A percentile compares a stretch with the other conserved stretches of the same genome.
Evolutionary conservation across 1,140 invertebrate genomes (phyloP).

Genomic region (Drosophila insularis): DNA sequence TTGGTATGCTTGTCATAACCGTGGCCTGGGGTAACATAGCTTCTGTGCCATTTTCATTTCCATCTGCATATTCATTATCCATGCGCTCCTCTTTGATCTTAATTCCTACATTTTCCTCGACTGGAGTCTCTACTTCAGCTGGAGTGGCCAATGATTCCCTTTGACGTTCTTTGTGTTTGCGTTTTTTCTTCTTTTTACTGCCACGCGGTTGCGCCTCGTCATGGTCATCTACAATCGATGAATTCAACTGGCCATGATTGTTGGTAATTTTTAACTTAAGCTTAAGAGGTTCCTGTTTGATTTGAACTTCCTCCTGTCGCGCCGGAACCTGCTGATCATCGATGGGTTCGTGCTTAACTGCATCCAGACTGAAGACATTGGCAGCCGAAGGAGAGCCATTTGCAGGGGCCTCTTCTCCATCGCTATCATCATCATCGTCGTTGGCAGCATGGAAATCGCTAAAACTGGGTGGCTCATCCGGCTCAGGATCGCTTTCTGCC

Average conservation of each 20-base stretch:
- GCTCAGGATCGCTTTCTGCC: constrained; percentile 24
- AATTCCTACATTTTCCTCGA: neutral
- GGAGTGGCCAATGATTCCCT: constrained; percentile 29
- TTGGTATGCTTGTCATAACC: constrained; percentile 76
- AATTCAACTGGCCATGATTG: constrained; percentile 76
- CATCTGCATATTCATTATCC: constrained; percentile 28
- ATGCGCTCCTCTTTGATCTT: constrained; percentile 64
- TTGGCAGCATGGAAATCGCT: constrained; percentile 45
- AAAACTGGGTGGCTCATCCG: neutral
- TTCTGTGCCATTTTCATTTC: constrained; percentile 9
- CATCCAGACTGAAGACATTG: constrained; percentile 13
- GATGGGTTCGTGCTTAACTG: constrained; percentile 48
- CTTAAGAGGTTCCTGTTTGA: constrained; percentile 65
- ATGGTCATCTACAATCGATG: constrained; percentile 69
- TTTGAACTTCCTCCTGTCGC: constrained; percentile 19
- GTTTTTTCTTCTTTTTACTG: constrained; percentile 75
- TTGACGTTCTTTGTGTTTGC: constrained; percentile 62
- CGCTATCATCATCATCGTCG: constrained; percentile 62
- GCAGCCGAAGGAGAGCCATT: neutral
- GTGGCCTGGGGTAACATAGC: constrained; percentile 35
- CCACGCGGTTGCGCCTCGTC: constrained; percentile 46
- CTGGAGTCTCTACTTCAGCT: neutral
- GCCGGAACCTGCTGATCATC: constrained; percentile 38
- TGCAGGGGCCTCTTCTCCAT: constrained; percentile 28
- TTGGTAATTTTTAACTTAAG: constrained; percentile 78